phyloP scores from a whole-genome alignment of 37 sponge, comb jelly and placozoan species.

The Aphrocallistes beatrix region DNA sequence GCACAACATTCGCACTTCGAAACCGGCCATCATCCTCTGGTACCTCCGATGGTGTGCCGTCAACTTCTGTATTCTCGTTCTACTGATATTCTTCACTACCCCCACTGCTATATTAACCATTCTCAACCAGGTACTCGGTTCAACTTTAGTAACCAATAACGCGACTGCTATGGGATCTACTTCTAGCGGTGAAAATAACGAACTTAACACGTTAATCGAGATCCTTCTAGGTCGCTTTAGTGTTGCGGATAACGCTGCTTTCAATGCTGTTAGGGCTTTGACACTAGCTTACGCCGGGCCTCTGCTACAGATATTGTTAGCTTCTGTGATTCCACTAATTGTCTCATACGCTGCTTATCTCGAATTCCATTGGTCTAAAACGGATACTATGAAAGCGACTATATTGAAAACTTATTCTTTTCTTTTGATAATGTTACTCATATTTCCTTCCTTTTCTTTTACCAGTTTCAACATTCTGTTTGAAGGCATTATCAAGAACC shows the following conservation, averaged over 20 bases:
- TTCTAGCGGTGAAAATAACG: not conserved
- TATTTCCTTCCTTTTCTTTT: not conserved
- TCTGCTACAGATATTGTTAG: not conserved
- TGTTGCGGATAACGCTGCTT: not conserved
- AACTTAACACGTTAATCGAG: not conserved
- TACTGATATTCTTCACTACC: not conserved
- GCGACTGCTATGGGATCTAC: not conserved
- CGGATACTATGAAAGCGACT: slow-evolving; percentile 7
- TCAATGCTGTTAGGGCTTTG: not conserved
- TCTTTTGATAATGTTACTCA: not conserved
- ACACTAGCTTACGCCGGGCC: not conserved
- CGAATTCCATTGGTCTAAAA: slow-evolving; percentile 8
- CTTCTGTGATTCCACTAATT: not conserved
- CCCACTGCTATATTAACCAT: not conserved
- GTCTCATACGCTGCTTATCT: not conserved
- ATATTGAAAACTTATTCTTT: slow-evolving; percentile 10
- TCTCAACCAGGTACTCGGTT: not conserved
- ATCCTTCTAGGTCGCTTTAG: not conserved
- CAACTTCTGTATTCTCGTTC: not conserved
- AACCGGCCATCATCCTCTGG: not conserved
- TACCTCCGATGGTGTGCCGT: not conserved
- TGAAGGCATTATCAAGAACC: not conserved
- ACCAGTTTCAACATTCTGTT: not conserved
- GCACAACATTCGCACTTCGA: not conserved
- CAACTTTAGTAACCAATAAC: not conserved